These are phyloP conservation scores for Trichomalopsis sarcophagae DNA, from an alignment of 1,140 invertebrate genomes.

Conservation along the genomic window DNA sequence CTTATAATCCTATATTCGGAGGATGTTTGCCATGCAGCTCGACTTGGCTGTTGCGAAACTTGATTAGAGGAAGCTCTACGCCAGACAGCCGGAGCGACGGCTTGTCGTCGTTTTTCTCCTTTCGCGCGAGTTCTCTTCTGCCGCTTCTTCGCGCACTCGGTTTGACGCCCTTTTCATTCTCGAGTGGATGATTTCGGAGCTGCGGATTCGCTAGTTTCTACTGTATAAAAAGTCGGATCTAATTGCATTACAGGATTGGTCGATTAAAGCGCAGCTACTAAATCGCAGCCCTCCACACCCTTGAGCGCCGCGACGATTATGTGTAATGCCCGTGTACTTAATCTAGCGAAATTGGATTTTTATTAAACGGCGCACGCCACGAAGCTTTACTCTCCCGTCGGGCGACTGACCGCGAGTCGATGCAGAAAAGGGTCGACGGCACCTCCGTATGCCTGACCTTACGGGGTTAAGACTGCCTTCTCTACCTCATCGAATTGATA, in stretches of 20 bases:
- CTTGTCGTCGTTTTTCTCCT: not conserved
- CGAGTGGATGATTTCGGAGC: too few species aligned
- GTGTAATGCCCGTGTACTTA: slow-evolving; percentile 33
- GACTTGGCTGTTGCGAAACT: slow-evolving; percentile 37
- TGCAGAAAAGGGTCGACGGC: slow-evolving; percentile 26
- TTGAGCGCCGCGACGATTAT: not conserved
- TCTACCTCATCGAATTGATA: too few species aligned
- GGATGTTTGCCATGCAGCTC: slow-evolving; percentile 47
- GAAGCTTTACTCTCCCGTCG: not conserved
- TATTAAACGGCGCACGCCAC: slow-evolving; percentile 42
- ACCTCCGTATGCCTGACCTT: not conserved
- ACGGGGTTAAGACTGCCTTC: too few species aligned
- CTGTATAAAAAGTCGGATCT: too few species aligned
- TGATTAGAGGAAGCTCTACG: slow-evolving; percentile 28
- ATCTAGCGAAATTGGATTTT: slow-evolving; percentile 45
- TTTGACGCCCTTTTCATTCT: not conserved
- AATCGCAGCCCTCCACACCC: too few species aligned
- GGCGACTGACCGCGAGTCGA: not conserved
- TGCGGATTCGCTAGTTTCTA: too few species aligned
- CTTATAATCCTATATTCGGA: slow-evolving; percentile 48
- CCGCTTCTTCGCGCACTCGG: not conserved
- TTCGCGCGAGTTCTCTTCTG: not conserved
- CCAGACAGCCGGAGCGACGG: not conserved
- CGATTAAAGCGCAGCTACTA: too few species aligned
- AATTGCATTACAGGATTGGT: too few species aligned